phyloP scores from a whole-genome alignment of 2,797 vertebrate species.

The Coilia nasus region DNA sequence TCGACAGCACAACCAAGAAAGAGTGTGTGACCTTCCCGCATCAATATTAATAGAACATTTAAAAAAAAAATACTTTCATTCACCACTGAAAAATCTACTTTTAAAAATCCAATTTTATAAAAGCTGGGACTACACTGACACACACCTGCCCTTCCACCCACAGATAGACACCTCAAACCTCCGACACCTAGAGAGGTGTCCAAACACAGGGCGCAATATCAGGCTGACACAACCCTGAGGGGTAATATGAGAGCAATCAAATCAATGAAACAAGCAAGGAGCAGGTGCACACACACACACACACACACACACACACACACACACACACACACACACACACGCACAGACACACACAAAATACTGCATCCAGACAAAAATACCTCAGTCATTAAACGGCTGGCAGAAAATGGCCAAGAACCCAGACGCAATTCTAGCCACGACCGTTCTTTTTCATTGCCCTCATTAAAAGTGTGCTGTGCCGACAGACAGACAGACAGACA shows the following conservation, averaged over 20 bases:
- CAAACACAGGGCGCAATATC: background rate
- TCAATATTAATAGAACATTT: too few species aligned
- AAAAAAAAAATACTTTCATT: too few species aligned
- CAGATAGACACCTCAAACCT: background rate
- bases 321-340: background rate
- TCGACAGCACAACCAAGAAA: too few species aligned
- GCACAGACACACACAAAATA: background rate
- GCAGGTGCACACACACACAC: background rate
- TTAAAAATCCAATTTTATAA: too few species aligned
- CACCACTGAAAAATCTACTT: too few species aligned
- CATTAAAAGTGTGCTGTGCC: background rate
- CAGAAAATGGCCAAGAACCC: background rate
- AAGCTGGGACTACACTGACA: background rate
- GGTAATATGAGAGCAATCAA: background rate
- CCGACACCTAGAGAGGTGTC: background rate
- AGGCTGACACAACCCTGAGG: background rate
- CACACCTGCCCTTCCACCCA: background rate
- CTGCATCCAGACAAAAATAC: background rate
- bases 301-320: too few species aligned
- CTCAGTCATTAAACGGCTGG: background rate
- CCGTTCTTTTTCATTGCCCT: background rate
- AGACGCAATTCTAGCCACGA: background rate
- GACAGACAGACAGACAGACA: background rate
- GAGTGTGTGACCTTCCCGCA: too few species aligned
- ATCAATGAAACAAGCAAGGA: background rate